These are phyloP conservation scores for Troglohyphantes excavatus DNA, from an alignment of 2,888 invertebrate species.

Conservation along the genomic window DNA sequence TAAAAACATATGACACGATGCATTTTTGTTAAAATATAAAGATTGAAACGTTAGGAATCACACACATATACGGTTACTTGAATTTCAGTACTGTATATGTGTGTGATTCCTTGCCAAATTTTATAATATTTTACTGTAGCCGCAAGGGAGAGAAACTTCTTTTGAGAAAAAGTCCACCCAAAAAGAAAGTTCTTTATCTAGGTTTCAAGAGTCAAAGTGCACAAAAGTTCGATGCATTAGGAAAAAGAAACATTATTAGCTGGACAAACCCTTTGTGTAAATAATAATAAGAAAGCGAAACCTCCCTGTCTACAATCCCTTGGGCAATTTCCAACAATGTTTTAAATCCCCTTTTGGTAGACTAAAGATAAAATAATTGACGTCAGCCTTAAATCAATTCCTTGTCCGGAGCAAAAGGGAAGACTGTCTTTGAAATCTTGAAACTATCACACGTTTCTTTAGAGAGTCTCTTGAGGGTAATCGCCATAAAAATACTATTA, in stretches of 20 bases:
- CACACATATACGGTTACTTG: no score
- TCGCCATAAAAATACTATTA: background rate
- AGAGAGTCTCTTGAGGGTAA: background rate
- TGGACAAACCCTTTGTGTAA: background rate
- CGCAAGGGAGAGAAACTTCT: background rate
- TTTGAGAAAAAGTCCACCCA: background rate
- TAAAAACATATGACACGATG: no score
- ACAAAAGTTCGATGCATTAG: background rate
- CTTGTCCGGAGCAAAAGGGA: background rate
- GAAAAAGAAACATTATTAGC: background rate
- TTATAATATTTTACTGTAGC: no score
- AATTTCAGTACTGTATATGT: no score
- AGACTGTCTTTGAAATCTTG: background rate
- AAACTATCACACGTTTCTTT: constrained; percentile 5
- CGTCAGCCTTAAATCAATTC: background rate
- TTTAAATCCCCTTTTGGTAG: background rate
- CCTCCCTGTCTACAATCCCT: background rate
- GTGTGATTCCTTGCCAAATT: no score
- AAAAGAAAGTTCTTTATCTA: background rate
- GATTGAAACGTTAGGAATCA: no score
- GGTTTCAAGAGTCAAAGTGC: background rate
- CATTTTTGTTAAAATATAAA: no score
- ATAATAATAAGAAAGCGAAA: constrained; percentile 5
- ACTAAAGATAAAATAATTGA: constrained; percentile 4
- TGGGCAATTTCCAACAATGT: background rate